Evolutionary conservation across 2,113 vertebrate species (phyloP).

Genomic region (Pelecanoides urinatrix): DNA sequence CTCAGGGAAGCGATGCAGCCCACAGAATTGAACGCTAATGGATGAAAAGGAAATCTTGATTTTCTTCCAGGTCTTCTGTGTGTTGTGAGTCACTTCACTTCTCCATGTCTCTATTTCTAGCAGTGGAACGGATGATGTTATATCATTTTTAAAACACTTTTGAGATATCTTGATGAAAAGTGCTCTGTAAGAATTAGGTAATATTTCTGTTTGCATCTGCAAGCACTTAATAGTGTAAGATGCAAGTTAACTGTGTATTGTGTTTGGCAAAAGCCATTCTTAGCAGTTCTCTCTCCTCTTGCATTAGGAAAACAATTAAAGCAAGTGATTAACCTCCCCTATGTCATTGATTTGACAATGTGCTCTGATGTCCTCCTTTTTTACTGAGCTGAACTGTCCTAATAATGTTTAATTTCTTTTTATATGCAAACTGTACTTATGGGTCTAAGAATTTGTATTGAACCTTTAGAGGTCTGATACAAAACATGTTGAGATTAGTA

Average conservation of each 20-base stretch:
- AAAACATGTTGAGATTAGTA: not conserved
- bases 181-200: not conserved
- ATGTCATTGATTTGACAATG: not conserved
- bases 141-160: not conserved
- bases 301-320: not conserved
- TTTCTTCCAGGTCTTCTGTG: constrained; percentile 15
- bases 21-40: not conserved
- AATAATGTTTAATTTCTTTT: not conserved
- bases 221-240: not conserved
- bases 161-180: not conserved
- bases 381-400: not conserved
- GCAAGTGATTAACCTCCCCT: not conserved
- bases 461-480: not conserved
- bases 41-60: not conserved
- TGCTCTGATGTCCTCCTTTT: not conserved
- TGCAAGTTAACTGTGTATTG: not conserved
- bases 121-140: not conserved
- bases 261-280: not conserved
- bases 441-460: not conserved
- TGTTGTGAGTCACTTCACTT: not conserved
- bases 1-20: not conserved
- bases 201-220: not conserved
- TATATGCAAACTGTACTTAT: rapidly evolving
- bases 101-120: not conserved
- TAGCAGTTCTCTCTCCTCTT: not conserved